Base-by-base conservation (phyloP, 2,888 invertebrate species). In the Dasysyrphus tricinctus region DNA sequence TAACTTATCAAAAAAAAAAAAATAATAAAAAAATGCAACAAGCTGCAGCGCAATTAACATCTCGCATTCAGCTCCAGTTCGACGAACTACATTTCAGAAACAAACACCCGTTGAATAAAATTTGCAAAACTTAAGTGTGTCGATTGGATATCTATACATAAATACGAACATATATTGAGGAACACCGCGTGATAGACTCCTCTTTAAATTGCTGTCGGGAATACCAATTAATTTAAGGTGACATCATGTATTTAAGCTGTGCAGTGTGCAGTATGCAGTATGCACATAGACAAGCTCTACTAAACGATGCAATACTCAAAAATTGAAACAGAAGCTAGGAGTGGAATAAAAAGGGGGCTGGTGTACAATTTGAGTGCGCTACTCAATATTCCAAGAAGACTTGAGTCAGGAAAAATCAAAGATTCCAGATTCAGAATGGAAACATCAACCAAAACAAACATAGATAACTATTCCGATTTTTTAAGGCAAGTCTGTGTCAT, bases 201-300 rank as follows among this genome's bases (percentile, higher is more conserved):
- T 79, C 69, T 67, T 73, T 54, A 32, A 75, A 75, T 61, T 54
- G 54, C 84, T 44, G 80, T 70, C 49, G 70, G 74, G 85, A 80
- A 85, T 85, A 80, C 49, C 69, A 85, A 85, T 85, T 85, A 80
- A 85, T 78, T 74, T 77, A 49, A 78, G 80, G 69, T 85, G 85
- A 85, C 85, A 80, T 83, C 83, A 83, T 78, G 67, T 76, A 32
- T 63, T n/a, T 39, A 47, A n/a, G 44, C 75, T 19, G 63, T 73
- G 11, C 44, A 44, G 32, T 32, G 32, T 32, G 32, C 32, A 47
- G 24, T 24, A 24, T 24, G 24, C 24, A 24, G 24, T 9, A 44
- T 24, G 1, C 9, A 6, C 32, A 14, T n/a, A 14, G 24, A 2
- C 11, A 42, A 78, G 73, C 37, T 80, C 72, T 24, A 76, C 76